phyloP scores from a whole-genome alignment of 2,888 invertebrate genomes.

The Meteorus cinctellus region DNA sequence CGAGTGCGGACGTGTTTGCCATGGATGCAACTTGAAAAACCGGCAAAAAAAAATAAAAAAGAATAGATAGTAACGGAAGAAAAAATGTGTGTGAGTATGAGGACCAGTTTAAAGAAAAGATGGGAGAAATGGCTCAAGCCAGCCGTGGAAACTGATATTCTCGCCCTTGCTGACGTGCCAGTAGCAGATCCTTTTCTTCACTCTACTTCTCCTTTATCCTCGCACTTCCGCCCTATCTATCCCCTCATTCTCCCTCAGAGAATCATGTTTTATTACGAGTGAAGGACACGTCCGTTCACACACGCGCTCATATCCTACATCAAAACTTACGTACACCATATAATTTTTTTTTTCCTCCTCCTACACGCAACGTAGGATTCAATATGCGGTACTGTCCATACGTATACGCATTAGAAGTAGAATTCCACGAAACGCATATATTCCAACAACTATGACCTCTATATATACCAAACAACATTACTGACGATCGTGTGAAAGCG shows the following conservation, averaged over 20 bases:
- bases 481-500: slow-evolving; percentile 34
- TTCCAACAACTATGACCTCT: background rate
- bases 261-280: slow-evolving; percentile 48
- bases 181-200: background rate
- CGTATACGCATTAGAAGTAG: slow-evolving; percentile 30
- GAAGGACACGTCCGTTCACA: slow-evolving; percentile 43
- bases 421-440: slow-evolving; percentile 28
- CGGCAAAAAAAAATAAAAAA: background rate
- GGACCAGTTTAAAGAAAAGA: background rate
- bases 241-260: slow-evolving; percentile 43
- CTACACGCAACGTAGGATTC: background rate
- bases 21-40: slow-evolving; percentile 3
- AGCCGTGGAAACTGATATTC: slow-evolving; percentile 40
- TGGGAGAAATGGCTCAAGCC: slow-evolving; percentile 26
- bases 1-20: slow-evolving; percentile 12
- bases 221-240: background rate
- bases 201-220: background rate
- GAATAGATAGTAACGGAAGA: background rate
- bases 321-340: background rate
- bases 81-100: background rate
- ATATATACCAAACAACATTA: slow-evolving; percentile 1
- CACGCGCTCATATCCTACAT: slow-evolving; percentile 32
- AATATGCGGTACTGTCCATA: slow-evolving; percentile 3
- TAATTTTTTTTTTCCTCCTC: background rate
- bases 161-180: slow-evolving; percentile 35